Evolutionary conservation across 2,888 invertebrate species (phyloP).

Genomic region (Seira musarum): DNA sequence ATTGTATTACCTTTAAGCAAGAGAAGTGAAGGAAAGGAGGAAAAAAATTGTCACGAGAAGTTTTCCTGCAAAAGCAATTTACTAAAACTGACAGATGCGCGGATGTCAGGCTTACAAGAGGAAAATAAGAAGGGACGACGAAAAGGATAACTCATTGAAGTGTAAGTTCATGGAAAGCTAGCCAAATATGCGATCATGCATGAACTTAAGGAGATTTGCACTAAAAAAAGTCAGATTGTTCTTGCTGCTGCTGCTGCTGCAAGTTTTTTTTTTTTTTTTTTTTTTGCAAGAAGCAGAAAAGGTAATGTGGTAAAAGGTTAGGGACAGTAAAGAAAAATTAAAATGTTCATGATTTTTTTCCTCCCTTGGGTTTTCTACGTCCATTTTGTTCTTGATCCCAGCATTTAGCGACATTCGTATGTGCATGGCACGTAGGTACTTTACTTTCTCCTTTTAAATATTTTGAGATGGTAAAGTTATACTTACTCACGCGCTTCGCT

Average conservation of each 20-base stretch:
- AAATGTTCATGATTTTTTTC: conserved; percentile 4
- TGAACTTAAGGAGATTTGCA: conserved; percentile 22
- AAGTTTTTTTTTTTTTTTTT: no score
- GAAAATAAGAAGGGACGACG: not conserved
- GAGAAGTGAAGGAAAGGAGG: not conserved
- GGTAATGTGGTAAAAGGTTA: conserved; percentile 9
- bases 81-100: conserved; percentile 23
- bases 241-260: no score
- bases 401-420: conserved; percentile 32
- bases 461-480: not conserved
- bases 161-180: conserved; percentile 40
- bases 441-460: not conserved
- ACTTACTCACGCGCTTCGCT: not conserved
- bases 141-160: conserved; percentile 21
- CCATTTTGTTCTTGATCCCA: conserved; percentile 31
- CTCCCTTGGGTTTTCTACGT: not conserved
- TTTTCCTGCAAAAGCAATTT: conserved; percentile 50
- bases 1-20: no score
- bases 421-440: conserved; percentile 2
- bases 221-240: not conserved
- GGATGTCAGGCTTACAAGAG: not conserved
- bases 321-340: not conserved
- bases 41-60: conserved; percentile 36
- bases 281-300: not conserved
- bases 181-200: conserved; percentile 54